These are phyloP conservation scores for Nylanderia fulva DNA, from an alignment of 1,140 invertebrate genomes.

Conservation along the genomic window DNA sequence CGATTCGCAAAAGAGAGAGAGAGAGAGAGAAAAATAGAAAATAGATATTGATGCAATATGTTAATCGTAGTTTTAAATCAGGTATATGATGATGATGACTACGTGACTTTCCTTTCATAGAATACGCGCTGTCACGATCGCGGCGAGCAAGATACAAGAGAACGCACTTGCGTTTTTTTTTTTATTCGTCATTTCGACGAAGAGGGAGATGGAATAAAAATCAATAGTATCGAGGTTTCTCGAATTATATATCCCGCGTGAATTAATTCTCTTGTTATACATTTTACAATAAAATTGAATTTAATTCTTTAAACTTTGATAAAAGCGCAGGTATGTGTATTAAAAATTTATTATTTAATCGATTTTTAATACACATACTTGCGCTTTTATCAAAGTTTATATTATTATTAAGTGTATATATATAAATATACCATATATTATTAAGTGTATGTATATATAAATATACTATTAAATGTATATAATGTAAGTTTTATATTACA, in stretches of 20 bases:
- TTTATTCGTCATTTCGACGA: constrained; percentile 1
- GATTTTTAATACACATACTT: no score
- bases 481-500: no score
- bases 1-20: background rate
- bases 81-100: constrained; percentile 13
- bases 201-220: constrained; percentile 10
- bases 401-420: no score
- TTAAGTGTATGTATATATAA: no score
- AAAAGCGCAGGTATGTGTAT: no score
- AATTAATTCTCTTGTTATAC: background rate
- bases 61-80: constrained; percentile 42
- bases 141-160: background rate
- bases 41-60: constrained; percentile 14
- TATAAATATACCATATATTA: no score
- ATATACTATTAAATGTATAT: no score
- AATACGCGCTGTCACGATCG: constrained; percentile 33
- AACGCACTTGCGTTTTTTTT: constrained; percentile 12
- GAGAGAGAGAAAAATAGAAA: no score
- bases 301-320: no score
- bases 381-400: no score
- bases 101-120: background rate
- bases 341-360: no score
- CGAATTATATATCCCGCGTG: no score
- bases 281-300: background rate
- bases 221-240: background rate